These are phyloP conservation scores for Potamarius usumacintae DNA, from an alignment of 2,113 vertebrate genomes.

Conservation along the genomic window DNA sequence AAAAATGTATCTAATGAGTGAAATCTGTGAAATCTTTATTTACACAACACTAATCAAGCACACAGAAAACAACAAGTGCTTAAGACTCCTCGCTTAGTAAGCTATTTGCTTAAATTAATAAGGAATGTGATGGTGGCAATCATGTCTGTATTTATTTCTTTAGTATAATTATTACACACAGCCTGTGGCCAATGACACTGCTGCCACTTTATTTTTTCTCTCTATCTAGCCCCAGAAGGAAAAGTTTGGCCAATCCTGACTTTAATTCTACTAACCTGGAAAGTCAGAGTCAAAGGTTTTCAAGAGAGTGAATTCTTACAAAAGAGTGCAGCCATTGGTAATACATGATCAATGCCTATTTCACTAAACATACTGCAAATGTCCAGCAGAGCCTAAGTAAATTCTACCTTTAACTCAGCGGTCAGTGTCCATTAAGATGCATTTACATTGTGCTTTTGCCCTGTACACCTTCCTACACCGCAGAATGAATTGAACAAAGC, in stretches of 20 bases:
- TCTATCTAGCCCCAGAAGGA: not conserved
- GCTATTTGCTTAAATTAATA: not conserved
- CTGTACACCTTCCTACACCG: constrained; percentile 36
- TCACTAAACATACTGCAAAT: constrained; percentile 13
- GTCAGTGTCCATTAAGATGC: constrained; percentile 55
- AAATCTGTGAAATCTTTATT: constrained; percentile 4
- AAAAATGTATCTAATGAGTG: constrained; percentile 5
- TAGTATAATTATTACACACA: not conserved
- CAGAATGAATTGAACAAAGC: constrained; percentile 42
- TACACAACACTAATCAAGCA: constrained; percentile 9
- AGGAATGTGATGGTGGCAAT: not conserved
- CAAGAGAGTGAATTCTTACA: not conserved
- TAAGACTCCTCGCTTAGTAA: not conserved
- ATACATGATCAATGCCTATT: constrained; percentile 31
- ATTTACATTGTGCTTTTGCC: constrained; percentile 50
- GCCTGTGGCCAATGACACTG: not conserved
- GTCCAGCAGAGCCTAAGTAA: not conserved
- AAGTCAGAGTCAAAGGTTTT: not conserved
- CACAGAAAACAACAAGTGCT: not conserved
- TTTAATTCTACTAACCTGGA: not conserved
- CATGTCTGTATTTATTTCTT: not conserved
- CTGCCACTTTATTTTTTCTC: not conserved
- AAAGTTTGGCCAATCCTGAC: not conserved
- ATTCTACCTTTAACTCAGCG: constrained; percentile 23
- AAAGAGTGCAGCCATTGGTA: constrained; percentile 1